Conservation (phyloP, 1,140 invertebrate species). For the Zaprionus africanus region DNA sequence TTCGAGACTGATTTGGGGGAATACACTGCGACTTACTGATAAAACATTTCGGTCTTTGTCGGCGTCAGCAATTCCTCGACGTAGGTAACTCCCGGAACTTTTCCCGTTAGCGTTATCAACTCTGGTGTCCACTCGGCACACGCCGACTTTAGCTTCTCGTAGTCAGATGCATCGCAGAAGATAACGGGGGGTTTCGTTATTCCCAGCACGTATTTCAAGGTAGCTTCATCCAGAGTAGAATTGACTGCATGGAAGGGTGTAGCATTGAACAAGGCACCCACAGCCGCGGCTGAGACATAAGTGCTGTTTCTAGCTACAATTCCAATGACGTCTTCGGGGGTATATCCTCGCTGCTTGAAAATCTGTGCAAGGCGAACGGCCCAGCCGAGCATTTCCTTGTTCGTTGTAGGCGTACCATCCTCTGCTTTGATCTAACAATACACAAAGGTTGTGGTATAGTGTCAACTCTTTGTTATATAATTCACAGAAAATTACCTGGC, state of each 20-base stretch:
- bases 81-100: conserved; percentile 25
- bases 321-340: conserved; percentile 17
- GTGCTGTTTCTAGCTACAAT: conserved; percentile 28
- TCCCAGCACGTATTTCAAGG: background rate
- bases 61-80: conserved; percentile 42
- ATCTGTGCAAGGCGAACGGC: conserved; percentile 13
- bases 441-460: background rate
- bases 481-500: conserved; percentile 13
- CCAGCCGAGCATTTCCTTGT: conserved; percentile 20
- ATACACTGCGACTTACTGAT: conserved; percentile 34
- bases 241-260: conserved; percentile 36
- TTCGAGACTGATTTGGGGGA: background rate
- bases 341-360: conserved; percentile 25
- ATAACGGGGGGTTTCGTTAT: background rate
- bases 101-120: conserved; percentile 36
- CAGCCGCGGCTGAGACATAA: conserved; percentile 25
- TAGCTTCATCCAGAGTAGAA: conserved; percentile 12
- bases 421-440: conserved; percentile 5
- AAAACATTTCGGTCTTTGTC: conserved; percentile 37
- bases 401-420: conserved; percentile 18
- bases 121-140: conserved; percentile 17
- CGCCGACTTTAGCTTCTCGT: conserved; percentile 28
- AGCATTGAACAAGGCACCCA: conserved; percentile 24
- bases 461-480: background rate
- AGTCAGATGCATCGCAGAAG: conserved; percentile 6